phyloP scores from a whole-genome alignment of 2,113 vertebrate genomes.

The Xiphias gladius region DNA sequence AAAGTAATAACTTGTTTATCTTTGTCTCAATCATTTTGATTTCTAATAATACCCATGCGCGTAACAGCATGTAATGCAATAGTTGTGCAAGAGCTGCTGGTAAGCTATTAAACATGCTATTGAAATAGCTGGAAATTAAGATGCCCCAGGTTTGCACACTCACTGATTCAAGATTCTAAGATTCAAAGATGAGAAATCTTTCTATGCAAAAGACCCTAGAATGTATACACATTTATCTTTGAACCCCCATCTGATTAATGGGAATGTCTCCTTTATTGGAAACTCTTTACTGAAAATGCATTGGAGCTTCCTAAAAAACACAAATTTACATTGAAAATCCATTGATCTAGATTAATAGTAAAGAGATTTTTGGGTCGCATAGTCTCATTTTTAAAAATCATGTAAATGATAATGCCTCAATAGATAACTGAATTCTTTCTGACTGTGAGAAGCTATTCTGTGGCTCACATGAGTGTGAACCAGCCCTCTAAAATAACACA shows the following conservation, averaged over 20 bases:
- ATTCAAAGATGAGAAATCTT: no score
- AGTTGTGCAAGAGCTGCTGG: neutral
- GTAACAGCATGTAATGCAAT: neutral
- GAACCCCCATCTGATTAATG: neutral
- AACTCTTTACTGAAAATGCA: neutral
- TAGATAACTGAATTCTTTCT: no score
- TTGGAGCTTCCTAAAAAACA: neutral
- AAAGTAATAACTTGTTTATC: neutral
- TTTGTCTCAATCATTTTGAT: neutral
- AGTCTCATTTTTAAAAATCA: neutral
- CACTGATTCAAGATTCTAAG: no score
- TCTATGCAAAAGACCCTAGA: no score
- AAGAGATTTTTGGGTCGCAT: neutral
- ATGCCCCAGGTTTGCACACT: no score
- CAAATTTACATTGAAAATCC: neutral
- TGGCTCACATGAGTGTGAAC: neutral
- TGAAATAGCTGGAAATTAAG: no score
- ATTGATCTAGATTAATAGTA: neutral
- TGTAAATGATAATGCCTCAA: neutral
- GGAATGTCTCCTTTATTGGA: no score
- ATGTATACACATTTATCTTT: neutral
- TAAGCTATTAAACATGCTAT: no score
- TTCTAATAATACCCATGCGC: neutral
- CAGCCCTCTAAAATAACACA: neutral
- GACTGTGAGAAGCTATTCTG: neutral